Percentiles rank a stretch among this genome's conserved stretches.
Evolutionary conservation across 2,113 vertebrate species (phyloP).

Genomic region (Equus quagga): DNA sequence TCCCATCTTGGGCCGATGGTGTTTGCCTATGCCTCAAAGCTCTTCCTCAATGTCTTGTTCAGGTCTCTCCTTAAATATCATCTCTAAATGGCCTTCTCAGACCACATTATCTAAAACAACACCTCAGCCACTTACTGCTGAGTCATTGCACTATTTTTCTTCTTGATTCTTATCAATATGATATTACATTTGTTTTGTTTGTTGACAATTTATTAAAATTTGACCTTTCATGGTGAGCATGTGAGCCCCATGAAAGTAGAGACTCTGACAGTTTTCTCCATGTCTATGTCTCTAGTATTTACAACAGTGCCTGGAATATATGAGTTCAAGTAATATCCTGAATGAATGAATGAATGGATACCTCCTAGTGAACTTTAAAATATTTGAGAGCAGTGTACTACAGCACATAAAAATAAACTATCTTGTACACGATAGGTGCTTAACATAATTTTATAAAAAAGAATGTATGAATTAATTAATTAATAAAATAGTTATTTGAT

Average conservation of each 20-base stretch:
- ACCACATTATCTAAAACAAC: neutral
- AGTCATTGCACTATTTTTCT: neutral
- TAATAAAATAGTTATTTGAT: neutral
- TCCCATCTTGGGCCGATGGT: neutral
- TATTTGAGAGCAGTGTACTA: neutral
- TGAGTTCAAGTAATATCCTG: neutral
- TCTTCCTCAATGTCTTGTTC: neutral
- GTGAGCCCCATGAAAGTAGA: neutral
- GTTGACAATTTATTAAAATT: neutral
- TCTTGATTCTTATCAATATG: neutral
- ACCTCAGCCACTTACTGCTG: neutral
- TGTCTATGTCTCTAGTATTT: neutral
- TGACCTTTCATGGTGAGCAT: neutral
- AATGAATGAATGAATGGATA: neutral
- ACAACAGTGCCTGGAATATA: neutral
- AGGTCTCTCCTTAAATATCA: neutral
- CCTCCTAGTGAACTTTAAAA: neutral
- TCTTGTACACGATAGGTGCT: neutral
- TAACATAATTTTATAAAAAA: constrained; percentile 19
- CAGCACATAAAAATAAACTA: neutral
- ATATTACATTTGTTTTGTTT: neutral
- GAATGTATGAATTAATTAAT: neutral
- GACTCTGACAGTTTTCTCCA: neutral
- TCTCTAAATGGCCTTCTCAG: neutral
- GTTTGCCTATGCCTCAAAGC: neutral